Base-by-base conservation (phyloP, 2,797 vertebrate genomes). In the Poeciliopsis gracilis region DNA sequence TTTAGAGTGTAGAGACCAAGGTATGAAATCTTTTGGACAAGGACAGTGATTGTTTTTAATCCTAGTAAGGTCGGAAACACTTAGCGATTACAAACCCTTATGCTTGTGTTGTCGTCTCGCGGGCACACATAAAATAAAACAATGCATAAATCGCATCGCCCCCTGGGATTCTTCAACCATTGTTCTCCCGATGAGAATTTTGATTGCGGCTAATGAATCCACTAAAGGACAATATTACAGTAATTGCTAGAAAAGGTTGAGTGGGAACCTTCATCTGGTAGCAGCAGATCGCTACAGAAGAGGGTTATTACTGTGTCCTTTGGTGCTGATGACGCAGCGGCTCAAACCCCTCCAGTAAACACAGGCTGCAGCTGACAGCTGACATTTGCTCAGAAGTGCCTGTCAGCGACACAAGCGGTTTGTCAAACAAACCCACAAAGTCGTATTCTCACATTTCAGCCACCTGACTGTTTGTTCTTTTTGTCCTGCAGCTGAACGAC, bases 331-430 rank as follows among this genome's bases (percentile, higher is more conserved):
- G 84, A 89, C 73, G 36, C 78, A 2, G 73, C 8, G 77, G 75
- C 47, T 70, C 84, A 70, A 83, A 85, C 81, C 88, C 79, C 81
- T 79, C 70, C 49, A 84, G 80, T 72, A 81, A 85, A 78, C 76
- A 70, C 76, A 80, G 81, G 88, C 77, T 51, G 30, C 59, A 81
- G 81, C 76, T 85, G 89, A 91, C 89, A 89, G 85, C 88, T 91
- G 90, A 89, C 89, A 88, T 94, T 91, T 89, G 86, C 82, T 75
- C 78, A 67, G 84, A 87, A 85, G 89, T 78, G 84, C 79, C 86
- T 84, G 87, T 91, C 92, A 92, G 75, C 89, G 87, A 89, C 84
- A 73, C 55, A 18, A 73, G 36, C 20, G 1, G n/a, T 57, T 79
- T 76, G 74, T 82, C 81, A 82, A 70, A 80, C 63, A 71, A 38